Percentiles rank a stretch among this genome's conserved stretches.
Evolutionary conservation across 2,113 vertebrate species (phyloP).

Genomic region (Channa maculata): DNA sequence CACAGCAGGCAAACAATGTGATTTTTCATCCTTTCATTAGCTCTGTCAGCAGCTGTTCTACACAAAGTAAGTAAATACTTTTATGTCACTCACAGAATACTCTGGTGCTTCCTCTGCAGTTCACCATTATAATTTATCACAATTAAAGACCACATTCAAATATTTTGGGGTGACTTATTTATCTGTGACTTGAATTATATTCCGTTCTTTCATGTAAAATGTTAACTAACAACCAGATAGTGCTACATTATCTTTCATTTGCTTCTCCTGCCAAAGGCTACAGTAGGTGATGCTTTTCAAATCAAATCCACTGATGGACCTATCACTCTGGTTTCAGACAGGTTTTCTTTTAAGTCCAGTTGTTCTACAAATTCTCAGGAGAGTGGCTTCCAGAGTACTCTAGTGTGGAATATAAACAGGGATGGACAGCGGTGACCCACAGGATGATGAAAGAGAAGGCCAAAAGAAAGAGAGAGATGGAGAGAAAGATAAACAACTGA

Average conservation of each 20-base stretch:
- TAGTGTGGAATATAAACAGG: conserved; percentile 27
- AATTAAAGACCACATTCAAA: too few relatives aligned
- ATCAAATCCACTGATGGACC: conserved; percentile 28
- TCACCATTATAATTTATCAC: background rate
- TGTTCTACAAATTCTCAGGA: conserved; percentile 32
- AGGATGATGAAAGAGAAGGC: conserved; percentile 51
- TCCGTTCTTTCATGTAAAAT: background rate
- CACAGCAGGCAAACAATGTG: conserved; percentile 59
- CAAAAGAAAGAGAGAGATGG: conserved; percentile 42
- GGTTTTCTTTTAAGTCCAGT: conserved; percentile 35
- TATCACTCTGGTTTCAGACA: conserved; percentile 58
- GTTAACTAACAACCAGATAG: background rate
- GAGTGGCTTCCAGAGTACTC: conserved; percentile 29
- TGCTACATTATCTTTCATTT: background rate
- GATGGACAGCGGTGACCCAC: conserved; percentile 78
- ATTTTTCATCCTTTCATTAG: conserved; percentile 51
- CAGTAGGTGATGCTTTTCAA: background rate
- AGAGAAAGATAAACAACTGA: conserved; percentile 66
- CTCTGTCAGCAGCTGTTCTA: conserved; percentile 50
- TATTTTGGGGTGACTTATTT: background rate
- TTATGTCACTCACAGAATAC: conserved; percentile 13
- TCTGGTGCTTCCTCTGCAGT: background rate
- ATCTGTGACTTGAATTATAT: conserved; percentile 1
- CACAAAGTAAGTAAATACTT: conserved; percentile 68
- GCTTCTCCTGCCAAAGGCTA: background rate